A percentile compares a stretch with the other conserved stretches of the same genome.
Conservation (phyloP, 1,140 invertebrate species). For the Achatina immaculata region DNA sequence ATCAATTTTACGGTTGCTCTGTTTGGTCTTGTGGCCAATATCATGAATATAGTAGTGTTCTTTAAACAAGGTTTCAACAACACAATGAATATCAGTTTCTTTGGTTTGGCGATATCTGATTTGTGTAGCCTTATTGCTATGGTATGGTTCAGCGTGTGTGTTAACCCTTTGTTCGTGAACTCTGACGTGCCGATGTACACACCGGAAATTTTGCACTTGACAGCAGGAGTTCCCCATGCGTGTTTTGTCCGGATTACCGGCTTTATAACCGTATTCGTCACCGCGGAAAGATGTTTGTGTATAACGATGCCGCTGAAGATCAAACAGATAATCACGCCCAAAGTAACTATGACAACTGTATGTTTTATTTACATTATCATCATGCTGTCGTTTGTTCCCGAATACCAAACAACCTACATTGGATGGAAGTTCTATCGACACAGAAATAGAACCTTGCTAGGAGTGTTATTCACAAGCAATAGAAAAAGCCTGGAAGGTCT, state of each 20-base stretch:
- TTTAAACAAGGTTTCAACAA: neutral
- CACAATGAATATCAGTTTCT: neutral
- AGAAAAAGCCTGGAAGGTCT: neutral
- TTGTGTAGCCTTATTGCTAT: neutral
- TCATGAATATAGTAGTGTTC: neutral
- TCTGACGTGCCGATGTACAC: neutral
- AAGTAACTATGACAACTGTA: neutral
- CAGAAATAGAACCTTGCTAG: neutral
- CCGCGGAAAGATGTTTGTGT: conserved; percentile 15
- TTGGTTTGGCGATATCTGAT: neutral
- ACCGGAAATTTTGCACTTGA: neutral
- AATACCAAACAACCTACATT: neutral
- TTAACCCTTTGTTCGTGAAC: neutral
- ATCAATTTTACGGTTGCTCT: neutral
- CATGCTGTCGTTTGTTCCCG: neutral
- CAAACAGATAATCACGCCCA: neutral
- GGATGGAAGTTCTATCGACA: neutral
- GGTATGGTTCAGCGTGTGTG: neutral
- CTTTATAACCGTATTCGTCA: neutral
- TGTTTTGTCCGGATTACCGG: conserved; percentile 13
- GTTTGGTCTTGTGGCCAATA: neutral
- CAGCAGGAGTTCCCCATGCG: neutral
- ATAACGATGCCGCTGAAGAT: neutral
- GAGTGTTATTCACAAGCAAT: neutral
- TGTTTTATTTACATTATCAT: neutral